Conservation (phyloP, 2,888 invertebrate species). For the Diaprepes abbreviatus region DNA sequence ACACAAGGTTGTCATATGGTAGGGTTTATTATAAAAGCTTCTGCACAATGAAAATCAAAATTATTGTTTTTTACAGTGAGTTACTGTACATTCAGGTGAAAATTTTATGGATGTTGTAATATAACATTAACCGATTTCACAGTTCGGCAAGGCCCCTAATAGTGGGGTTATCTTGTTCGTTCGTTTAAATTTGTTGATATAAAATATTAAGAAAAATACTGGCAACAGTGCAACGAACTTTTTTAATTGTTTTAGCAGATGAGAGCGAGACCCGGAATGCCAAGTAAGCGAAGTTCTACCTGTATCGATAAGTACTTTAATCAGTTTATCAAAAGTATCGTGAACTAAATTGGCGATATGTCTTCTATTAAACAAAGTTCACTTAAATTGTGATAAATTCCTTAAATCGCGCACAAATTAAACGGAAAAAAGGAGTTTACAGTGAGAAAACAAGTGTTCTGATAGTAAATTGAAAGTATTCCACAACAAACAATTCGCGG, state of each 20-base stretch:
- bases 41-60: too few species aligned
- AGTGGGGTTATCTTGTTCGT: neutral
- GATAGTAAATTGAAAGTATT: neutral
- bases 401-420: neutral
- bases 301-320: conserved; percentile 25
- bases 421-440: too few species aligned
- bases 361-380: neutral
- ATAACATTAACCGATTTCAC: too few species aligned
- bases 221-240: conserved; percentile 23
- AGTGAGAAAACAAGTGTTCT: neutral
- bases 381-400: neutral
- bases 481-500: conserved; percentile 12
- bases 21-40: too few species aligned
- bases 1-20: neutral
- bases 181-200: neutral
- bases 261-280: conserved; percentile 20
- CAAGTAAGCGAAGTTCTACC: conserved; percentile 30
- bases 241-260: conserved; percentile 36
- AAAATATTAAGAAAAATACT: conserved; percentile 5
- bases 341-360: neutral
- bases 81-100: too few species aligned
- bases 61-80: too few species aligned
- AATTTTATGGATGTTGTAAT: too few species aligned
- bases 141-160: too few species aligned
- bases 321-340: conserved; percentile 4